Percentiles rank a stretch among this genome's conserved stretches.
These are phyloP conservation scores for Linepithema humile DNA, from an alignment of 1,140 invertebrate genomes.

Conservation along the genomic window DNA sequence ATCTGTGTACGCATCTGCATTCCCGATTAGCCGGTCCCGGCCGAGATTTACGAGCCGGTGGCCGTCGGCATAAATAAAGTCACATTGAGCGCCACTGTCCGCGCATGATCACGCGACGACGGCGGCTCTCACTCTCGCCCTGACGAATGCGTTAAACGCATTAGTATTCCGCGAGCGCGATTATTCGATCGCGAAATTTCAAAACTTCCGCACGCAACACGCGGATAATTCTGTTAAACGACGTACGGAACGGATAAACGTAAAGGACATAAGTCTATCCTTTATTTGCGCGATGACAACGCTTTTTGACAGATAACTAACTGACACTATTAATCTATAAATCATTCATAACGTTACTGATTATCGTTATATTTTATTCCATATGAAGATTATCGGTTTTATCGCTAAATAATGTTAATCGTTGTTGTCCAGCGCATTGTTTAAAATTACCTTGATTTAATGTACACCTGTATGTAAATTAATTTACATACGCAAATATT, in stretches of 20 bases:
- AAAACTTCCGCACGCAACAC: neutral
- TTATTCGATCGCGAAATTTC: constrained; percentile 51
- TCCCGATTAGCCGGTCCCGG: constrained; percentile 46
- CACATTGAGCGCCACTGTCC: constrained; percentile 60
- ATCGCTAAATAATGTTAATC: neutral
- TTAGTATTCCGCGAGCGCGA: constrained; percentile 62
- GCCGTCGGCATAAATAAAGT: constrained; percentile 63
- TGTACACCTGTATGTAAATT: neutral
- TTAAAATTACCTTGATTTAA: neutral
- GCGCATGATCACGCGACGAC: constrained; percentile 57
- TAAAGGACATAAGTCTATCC: neutral
- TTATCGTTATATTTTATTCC: too few relatives aligned
- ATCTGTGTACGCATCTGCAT: constrained; percentile 66
- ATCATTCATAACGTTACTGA: neutral
- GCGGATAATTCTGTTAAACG: neutral
- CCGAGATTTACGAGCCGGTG: constrained; percentile 61
- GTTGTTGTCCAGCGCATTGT: neutral
- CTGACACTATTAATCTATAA: neutral
- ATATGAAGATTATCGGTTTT: too few relatives aligned
- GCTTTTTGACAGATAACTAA: neutral
- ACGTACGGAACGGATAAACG: neutral
- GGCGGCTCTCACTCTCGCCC: neutral
- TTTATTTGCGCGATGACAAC: neutral
- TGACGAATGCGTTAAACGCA: constrained; percentile 60
- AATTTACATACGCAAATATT: constrained; percentile 33